Evolutionary conservation across 1,140 invertebrate genomes (phyloP), one percentile per base, ranked within the genome.

Genomic region (Cyphomyrmex costatus): DNA sequence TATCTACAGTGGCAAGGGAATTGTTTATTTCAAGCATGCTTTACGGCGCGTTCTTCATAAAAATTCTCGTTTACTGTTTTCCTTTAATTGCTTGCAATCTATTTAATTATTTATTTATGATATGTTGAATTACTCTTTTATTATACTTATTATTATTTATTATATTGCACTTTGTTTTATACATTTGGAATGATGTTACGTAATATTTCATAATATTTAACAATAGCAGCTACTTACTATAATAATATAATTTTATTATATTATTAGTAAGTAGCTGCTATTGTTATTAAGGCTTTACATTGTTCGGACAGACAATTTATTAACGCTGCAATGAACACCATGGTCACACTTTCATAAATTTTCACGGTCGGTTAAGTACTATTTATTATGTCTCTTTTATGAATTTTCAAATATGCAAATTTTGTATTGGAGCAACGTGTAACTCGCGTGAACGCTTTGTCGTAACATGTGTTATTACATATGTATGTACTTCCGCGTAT

Each of bases 391-490:
- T 14, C n/a, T 16, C 33, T 56, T 80, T 36, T 36, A 70, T 19
- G 21, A 33, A 56, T 80, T 36, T 80, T 56, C 30, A 80, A 80
- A 27, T 42, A 56, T 56, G 46, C 46, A 70, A 70, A 73, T 46
- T 71, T 58, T 42, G 19, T 33, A 33, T 19, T 21, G 36, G 8
- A 16, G 19, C 58, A 82, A 46, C 14, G 24, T n/a, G n/a, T 49
- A 30, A 16, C 51, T 14, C 16, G 53, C 30, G 65, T 42, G 36
- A 73, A 61, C 56, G 21, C 14, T 83, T 74, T 83, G 27, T 79
- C 77, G 66, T 83, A 74, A 83, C 53, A 24, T 60, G 16, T 49
- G 68, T 74, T 73, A 73, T 83, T 83, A 83, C 24, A 83, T 60
- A 49, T 46, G 68, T 73, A 73, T 46, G 53, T 27, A 60, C 30